Evolutionary conservation across 2,888 invertebrate species (phyloP), one percentile per base, ranked within the genome.

Genomic region (Coelogynopora nodosa): DNA sequence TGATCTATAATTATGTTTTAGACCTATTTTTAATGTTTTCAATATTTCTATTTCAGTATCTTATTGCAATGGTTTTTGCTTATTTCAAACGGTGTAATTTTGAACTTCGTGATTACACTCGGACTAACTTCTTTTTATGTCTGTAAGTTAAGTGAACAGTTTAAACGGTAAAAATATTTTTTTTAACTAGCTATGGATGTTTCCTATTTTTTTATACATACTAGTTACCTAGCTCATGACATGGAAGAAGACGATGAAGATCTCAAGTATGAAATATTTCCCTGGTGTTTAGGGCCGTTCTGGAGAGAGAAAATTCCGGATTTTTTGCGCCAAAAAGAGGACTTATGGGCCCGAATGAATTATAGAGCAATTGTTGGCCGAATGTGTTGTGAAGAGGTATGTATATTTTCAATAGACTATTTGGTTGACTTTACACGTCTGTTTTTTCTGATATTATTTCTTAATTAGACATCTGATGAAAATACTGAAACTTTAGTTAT

Each of bases 171-270:
- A n/a, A n/a, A n/a, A n/a, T n/a, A n/a, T n/a, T n/a, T n/a, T n/a
- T n/a, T n/a, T n/a, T n/a, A n/a, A n/a, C n/a, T n/a, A n/a, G n/a
- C n/a, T n/a, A n/a, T n/a, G n/a, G n/a, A n/a, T n/a, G n/a, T n/a
- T n/a, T n/a, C n/a, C n/a, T n/a, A n/a, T n/a, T n/a, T n/a, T n/a
- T n/a, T n/a, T n/a, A n/a, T n/a, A 49, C 2, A 82, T 87, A 67
- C 0, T 67, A 86, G 67, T 13, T 67, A 86, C 49, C 23, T 86
- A 27, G 93, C 93, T 10, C 93, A 93, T 90, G 93, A 93, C 88
- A 93, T 94, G 91, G 93, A 94, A 89, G 94, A 94, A 90, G 94
- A 94, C 89, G 93, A 93, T 67, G 93, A 93, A 84, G 92, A 93
- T 84, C 89, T 92, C 23, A 93, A 93, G 89, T 91, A 91, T 88